Conservation (phyloP, 2,113 vertebrate genomes). For the Laterallus jamaicensis region DNA sequence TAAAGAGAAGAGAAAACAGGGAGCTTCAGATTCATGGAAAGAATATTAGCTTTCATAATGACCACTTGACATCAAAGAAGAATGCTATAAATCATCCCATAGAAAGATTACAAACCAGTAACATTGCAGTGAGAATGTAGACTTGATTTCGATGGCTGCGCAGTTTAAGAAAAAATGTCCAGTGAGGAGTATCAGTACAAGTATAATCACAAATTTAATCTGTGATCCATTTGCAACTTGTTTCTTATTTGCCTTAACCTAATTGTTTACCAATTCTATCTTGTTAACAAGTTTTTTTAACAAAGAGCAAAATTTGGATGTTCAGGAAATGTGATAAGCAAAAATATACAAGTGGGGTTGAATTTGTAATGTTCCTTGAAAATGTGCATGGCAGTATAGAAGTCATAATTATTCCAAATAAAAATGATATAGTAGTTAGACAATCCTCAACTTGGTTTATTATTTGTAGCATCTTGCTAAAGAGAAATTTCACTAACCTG, state of each 20-base stretch:
- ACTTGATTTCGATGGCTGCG: neutral
- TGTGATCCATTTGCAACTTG: neutral
- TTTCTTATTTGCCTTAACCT: neutral
- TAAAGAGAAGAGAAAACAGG: neutral
- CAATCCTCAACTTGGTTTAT: neutral
- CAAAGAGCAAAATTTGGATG: neutral
- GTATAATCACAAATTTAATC: neutral
- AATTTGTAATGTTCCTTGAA: neutral
- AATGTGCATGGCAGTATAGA: neutral
- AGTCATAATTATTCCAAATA: neutral
- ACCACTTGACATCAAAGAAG: constrained; percentile 4
- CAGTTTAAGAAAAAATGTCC: neutral
- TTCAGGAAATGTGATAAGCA: neutral
- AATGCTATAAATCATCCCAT: neutral
- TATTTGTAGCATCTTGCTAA: neutral
- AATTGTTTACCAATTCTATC: neutral
- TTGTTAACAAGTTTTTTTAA: neutral
- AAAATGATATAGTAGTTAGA: neutral
- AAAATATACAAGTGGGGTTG: neutral
- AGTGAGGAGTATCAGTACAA: neutral
- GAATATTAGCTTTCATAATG: neutral
- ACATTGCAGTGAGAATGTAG: neutral
- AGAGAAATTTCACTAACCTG: neutral
- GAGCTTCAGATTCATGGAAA: neutral
- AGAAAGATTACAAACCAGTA: neutral